A percentile compares a stretch with the other conserved stretches of the same genome.
Conservation (phyloP, 2,888 invertebrate species). For the Bombylius major region DNA sequence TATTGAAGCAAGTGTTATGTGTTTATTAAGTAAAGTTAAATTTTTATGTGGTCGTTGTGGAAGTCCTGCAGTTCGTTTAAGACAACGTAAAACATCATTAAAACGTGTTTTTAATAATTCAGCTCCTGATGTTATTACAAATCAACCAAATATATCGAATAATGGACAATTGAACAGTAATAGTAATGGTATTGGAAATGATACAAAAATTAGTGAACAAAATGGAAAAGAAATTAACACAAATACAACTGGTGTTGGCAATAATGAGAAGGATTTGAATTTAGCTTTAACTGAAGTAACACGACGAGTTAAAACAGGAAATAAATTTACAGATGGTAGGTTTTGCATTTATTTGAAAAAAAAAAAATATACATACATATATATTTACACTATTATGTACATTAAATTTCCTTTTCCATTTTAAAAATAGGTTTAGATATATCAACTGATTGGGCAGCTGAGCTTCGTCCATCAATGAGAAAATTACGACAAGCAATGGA, state of each 20-base stretch:
- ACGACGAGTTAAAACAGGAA: constrained; percentile 47
- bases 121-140: constrained; percentile 31
- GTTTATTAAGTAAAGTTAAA: constrained; percentile 68
- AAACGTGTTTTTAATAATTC: constrained; percentile 28
- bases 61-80: constrained; percentile 54
- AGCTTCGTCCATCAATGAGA: constrained; percentile 64
- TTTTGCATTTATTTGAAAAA: neutral
- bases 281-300: constrained; percentile 38
- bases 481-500: constrained; percentile 70
- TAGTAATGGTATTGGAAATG: neutral
- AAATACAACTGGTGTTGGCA: neutral
- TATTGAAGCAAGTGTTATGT: constrained; percentile 78
- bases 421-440: constrained; percentile 42
- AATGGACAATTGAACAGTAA: neutral
- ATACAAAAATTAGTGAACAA: too few species aligned
- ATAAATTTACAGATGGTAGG: constrained; percentile 56
- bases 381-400: neutral
- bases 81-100: constrained; percentile 37
- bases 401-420: neutral
- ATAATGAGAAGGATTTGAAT: constrained; percentile 18
- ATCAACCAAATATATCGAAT: constrained; percentile 16
- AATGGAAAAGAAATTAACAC: neutral
- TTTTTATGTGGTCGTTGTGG: constrained; percentile 63
- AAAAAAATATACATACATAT: too few species aligned
- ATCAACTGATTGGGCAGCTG: constrained; percentile 61